Conservation (phyloP, 2,888 invertebrate genomes). For the Crioceris asparagi region DNA sequence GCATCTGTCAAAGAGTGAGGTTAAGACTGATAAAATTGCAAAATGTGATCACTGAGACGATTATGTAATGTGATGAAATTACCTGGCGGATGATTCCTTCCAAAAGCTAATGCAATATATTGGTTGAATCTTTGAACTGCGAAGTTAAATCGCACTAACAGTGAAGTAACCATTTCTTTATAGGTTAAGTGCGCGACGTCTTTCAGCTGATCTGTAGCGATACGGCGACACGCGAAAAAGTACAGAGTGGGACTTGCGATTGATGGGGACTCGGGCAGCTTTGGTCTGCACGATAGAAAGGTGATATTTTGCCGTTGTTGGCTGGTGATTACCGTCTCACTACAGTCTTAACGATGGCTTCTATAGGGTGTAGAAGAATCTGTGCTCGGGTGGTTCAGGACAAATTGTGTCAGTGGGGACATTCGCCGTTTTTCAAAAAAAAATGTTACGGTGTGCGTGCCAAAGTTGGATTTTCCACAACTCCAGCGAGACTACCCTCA, state of each 20-base stretch:
- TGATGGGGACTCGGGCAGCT: slow-evolving; percentile 17
- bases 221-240: slow-evolving; percentile 16
- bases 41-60: slow-evolving; percentile 2
- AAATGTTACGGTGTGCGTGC: slow-evolving; percentile 47
- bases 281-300: slow-evolving; percentile 22
- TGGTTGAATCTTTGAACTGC: slow-evolving; percentile 19
- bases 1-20: slow-evolving; percentile 29
- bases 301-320: slow-evolving; percentile 19
- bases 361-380: slow-evolving; percentile 71
- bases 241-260: not conserved
- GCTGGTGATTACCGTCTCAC: slow-evolving; percentile 38
- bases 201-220: not conserved
- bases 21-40: too few relatives aligned
- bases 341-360: slow-evolving; percentile 73
- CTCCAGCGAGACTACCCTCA: too few relatives aligned
- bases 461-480: slow-evolving; percentile 51
- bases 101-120: slow-evolving; percentile 13
- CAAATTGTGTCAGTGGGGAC: slow-evolving; percentile 72
- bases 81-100: slow-evolving; percentile 21
- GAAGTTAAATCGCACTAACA: slow-evolving; percentile 32
- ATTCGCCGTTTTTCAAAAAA: slow-evolving; percentile 38
- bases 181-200: slow-evolving; percentile 5
- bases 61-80: slow-evolving; percentile 21
- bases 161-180: slow-evolving; percentile 29
- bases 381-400: slow-evolving; percentile 71